These are phyloP conservation scores for Tromatobia lineatoria DNA, from an alignment of 2,888 invertebrate species.

Conservation along the genomic window DNA sequence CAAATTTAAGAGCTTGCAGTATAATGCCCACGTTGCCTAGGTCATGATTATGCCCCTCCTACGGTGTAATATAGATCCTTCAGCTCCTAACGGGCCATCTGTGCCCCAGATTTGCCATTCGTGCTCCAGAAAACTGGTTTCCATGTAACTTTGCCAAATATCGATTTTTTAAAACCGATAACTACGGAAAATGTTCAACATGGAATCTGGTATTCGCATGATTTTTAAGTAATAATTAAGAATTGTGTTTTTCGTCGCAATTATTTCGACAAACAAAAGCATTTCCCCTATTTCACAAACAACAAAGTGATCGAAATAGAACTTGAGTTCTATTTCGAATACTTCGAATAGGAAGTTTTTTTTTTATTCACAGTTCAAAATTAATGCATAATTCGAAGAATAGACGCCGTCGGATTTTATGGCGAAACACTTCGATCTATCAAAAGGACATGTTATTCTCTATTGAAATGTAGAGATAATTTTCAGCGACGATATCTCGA, in stretches of 20 bases:
- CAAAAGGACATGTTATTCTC: too few relatives aligned
- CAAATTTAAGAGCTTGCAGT: conserved; percentile 15
- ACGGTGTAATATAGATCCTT: neutral
- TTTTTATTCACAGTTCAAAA: neutral
- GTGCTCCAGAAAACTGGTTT: neutral
- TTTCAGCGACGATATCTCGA: too few relatives aligned
- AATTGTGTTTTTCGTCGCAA: neutral
- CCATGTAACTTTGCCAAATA: conserved; percentile 13
- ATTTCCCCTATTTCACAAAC: too few relatives aligned
- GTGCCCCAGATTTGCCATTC: conserved; percentile 3
- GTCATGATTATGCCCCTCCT: conserved; percentile 1
- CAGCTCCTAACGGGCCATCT: neutral
- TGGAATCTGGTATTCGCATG: neutral
- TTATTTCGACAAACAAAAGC: too few relatives aligned
- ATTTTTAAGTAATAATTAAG: neutral
- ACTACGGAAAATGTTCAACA: neutral
- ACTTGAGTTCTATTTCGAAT: too few relatives aligned
- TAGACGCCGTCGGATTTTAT: too few relatives aligned
- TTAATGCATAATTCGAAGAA: too few relatives aligned
- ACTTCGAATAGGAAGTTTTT: neutral
- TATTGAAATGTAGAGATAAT: too few relatives aligned
- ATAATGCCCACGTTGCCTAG: neutral
- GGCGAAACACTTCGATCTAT: too few relatives aligned
- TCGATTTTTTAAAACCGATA: neutral
- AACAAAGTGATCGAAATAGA: too few relatives aligned